Conservation (phyloP, 92 coral and sea anemone genomes). For the Pocillopora meandrina region DNA sequence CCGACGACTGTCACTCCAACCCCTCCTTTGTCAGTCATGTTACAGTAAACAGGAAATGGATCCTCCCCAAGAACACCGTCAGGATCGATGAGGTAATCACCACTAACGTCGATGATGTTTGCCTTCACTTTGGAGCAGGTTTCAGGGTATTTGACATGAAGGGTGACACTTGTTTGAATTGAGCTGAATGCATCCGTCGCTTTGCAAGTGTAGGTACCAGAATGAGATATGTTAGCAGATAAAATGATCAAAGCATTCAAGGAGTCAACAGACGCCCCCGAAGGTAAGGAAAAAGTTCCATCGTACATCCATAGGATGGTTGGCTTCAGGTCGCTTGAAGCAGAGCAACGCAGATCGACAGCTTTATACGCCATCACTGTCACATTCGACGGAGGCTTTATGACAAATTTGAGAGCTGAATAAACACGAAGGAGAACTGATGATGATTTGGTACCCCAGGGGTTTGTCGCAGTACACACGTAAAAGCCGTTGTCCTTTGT, state of each 20-base stretch:
- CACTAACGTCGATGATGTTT: constrained; percentile 4
- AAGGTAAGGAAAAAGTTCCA: neutral
- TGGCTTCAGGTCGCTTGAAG: constrained; percentile 7
- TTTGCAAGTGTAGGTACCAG: neutral
- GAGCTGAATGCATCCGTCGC: neutral
- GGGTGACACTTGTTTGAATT: neutral
- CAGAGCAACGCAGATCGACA: neutral
- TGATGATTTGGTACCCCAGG: neutral
- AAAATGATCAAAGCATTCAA: neutral
- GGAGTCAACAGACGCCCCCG: neutral
- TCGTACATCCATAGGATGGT: constrained; percentile 8
- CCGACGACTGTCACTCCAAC: constrained; percentile 39
- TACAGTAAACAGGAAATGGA: constrained; percentile 24
- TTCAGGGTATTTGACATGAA: neutral
- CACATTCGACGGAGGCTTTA: neutral
- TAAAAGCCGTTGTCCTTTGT: constrained; percentile 32
- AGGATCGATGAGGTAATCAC: constrained; percentile 18
- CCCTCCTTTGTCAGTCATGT: constrained; percentile 21
- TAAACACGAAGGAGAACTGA: constrained; percentile 1
- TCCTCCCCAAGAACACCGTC: constrained; percentile 4
- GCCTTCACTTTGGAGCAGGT: constrained; percentile 7
- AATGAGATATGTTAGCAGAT: neutral
- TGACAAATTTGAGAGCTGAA: neutral
- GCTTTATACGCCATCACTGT: neutral
- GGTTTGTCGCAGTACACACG: constrained; percentile 41